These are phyloP conservation scores for Lathronympha strigana DNA, from an alignment of 2,888 invertebrate species.

Conservation along the genomic window DNA sequence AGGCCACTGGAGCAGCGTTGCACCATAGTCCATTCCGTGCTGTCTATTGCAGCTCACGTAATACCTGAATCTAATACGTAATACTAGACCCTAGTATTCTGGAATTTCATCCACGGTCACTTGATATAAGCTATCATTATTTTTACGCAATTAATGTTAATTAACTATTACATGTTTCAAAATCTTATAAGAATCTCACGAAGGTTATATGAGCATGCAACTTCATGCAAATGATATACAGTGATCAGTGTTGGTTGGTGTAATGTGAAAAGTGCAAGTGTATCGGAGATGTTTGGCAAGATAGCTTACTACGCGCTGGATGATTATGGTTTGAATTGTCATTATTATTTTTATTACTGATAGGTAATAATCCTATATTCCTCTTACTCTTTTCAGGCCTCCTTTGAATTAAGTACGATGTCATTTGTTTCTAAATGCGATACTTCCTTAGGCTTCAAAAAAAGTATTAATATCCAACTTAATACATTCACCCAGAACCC, in stretches of 20 bases:
- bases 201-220: background rate
- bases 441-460: background rate
- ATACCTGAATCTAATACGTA: slow-evolving; percentile 42
- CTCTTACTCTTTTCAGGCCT: too few species aligned
- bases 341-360: too few species aligned
- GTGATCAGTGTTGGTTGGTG: background rate
- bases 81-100: slow-evolving; percentile 9
- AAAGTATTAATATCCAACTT: background rate
- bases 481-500: slow-evolving; percentile 7
- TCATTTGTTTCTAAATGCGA: too few species aligned
- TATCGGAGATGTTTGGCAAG: background rate
- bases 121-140: background rate
- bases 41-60: slow-evolving; percentile 67
- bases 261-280: slow-evolving; percentile 18
- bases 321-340: background rate
- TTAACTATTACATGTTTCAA: background rate
- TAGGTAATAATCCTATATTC: background rate
- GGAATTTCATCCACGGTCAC: background rate
- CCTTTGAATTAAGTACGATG: too few species aligned
- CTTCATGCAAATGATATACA: background rate
- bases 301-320: background rate
- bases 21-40: slow-evolving; percentile 70
- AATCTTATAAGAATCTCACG: background rate
- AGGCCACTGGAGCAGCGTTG: slow-evolving; percentile 75
- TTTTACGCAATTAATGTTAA: background rate